phyloP scores from a whole-genome alignment of 2,797 vertebrate genomes.

The Notolabrus celidotus region DNA sequence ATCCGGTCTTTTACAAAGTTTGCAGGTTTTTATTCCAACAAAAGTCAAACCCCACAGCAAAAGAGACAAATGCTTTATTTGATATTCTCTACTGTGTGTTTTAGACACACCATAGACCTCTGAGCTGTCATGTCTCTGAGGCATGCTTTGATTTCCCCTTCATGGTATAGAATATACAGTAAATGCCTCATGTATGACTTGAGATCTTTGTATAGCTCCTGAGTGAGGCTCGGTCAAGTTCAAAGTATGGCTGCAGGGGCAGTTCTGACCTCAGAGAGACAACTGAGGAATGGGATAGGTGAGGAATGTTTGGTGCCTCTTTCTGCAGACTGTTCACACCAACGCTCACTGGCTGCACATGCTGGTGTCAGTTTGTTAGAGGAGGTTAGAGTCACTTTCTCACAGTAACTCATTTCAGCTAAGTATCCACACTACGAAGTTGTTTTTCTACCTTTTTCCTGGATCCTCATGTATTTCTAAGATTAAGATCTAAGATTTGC shows the following conservation, averaged over 20 bases:
- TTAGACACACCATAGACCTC: not conserved
- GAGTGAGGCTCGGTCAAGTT: slow-evolving; percentile 36
- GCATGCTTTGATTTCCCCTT: not conserved
- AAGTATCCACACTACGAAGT: not conserved
- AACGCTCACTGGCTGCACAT: slow-evolving; percentile 13
- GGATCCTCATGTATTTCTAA: not conserved
- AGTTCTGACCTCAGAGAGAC: slow-evolving; percentile 44
- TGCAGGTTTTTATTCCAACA: not conserved
- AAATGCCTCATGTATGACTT: slow-evolving; percentile 28
- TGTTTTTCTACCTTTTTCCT: not conserved
- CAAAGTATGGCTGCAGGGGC: slow-evolving; percentile 37
- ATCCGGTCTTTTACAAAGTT: not conserved
- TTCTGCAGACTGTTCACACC: slow-evolving; percentile 38
- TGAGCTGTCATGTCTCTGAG: not conserved
- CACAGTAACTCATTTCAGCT: not conserved
- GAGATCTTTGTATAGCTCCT: slow-evolving; percentile 30
- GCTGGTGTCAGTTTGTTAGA: slow-evolving; percentile 23
- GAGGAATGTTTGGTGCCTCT: slow-evolving; percentile 54
- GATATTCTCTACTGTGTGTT: not conserved
- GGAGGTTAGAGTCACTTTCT: slow-evolving; percentile 5
- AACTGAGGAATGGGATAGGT: slow-evolving; percentile 16
- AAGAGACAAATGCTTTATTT: not conserved
- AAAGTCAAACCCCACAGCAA: not conserved
- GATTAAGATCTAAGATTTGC: no score
- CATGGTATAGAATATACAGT: slow-evolving; percentile 14